A percentile compares a stretch with the other conserved stretches of the same genome.
Conservation (phyloP, 2,888 invertebrate genomes). For the Sipunculus nudus region DNA sequence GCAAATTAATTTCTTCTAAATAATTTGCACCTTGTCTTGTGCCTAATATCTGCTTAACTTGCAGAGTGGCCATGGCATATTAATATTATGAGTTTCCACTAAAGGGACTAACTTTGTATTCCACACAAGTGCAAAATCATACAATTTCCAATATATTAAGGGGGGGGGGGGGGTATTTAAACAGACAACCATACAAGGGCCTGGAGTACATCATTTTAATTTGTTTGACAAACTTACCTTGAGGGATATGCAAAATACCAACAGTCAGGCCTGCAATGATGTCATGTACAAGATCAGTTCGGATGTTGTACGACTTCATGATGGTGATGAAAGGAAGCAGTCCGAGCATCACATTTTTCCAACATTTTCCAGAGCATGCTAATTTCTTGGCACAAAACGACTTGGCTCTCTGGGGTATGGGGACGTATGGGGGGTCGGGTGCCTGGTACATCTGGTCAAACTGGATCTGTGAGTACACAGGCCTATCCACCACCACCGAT, state of each 20-base stretch:
- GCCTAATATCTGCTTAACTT: too few relatives aligned
- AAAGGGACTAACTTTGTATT: too few relatives aligned
- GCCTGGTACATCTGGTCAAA: conserved; percentile 50
- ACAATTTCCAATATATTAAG: too few relatives aligned
- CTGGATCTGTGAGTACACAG: conserved; percentile 50
- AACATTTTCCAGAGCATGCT: conserved; percentile 43
- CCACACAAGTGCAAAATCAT: too few relatives aligned
- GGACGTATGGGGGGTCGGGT: conserved; percentile 1
- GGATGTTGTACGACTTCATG: conserved; percentile 52
- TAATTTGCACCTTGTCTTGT: too few relatives aligned
- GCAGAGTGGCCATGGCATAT: too few relatives aligned
- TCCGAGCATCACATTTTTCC: conserved; percentile 38
- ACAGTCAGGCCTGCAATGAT: conserved; percentile 86
- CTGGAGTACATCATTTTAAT: too few relatives aligned
- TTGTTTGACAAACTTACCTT: too few relatives aligned
- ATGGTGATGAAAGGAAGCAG: conserved; percentile 57
- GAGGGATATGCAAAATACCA: conserved; percentile 69
- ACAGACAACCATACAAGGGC: too few relatives aligned
- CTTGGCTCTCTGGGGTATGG: conserved; percentile 5
- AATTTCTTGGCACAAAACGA: conserved; percentile 35
- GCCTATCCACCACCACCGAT: conserved; percentile 51
- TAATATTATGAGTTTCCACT: too few relatives aligned
- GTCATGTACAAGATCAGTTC: conserved; percentile 75
- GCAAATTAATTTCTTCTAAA: too few relatives aligned
- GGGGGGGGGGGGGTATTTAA: too few relatives aligned